phyloP scores from a whole-genome alignment of 2,888 invertebrate genomes.

The Lapara coniferarum region DNA sequence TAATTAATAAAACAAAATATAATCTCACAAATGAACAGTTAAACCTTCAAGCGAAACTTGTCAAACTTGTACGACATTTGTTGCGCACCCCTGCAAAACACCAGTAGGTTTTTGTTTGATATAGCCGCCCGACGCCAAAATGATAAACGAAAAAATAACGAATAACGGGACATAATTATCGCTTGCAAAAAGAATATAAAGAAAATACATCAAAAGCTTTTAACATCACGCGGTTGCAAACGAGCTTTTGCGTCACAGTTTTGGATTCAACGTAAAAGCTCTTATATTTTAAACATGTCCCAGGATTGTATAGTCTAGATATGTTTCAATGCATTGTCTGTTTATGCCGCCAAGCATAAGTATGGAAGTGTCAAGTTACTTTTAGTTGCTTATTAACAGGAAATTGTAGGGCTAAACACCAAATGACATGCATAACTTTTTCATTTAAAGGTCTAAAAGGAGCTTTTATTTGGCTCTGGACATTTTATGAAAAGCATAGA shows the following conservation, averaged over 20 bases:
- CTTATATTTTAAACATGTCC: background rate
- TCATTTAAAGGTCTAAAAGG: too few species aligned
- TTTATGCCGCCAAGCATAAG: too few species aligned
- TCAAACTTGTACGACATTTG: conserved; percentile 32
- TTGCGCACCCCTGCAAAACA: conserved; percentile 35
- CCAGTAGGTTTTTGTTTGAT: conserved; percentile 45
- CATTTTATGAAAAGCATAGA: too few species aligned
- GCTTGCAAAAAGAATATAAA: conserved; percentile 31
- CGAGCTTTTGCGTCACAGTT: background rate
- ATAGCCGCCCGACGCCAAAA: conserved; percentile 45
- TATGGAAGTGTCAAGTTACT: too few species aligned
- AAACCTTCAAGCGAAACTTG: background rate
- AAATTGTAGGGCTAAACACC: too few species aligned
- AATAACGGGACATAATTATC: conserved; percentile 47
- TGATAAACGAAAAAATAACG: conserved; percentile 40
- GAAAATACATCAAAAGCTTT: conserved; percentile 23
- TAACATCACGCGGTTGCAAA: conserved; percentile 19
- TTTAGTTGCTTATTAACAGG: too few species aligned
- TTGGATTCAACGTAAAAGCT: background rate
- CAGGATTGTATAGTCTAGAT: too few species aligned
- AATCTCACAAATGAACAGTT: background rate
- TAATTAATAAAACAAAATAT: background rate
- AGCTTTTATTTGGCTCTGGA: too few species aligned
- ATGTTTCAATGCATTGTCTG: too few species aligned
- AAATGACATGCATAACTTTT: too few species aligned